A percentile compares a stretch with the other conserved stretches of the same genome.
These are phyloP conservation scores for Lagopus leucura DNA, from an alignment of 2,113 vertebrate species.

Conservation along the genomic window DNA sequence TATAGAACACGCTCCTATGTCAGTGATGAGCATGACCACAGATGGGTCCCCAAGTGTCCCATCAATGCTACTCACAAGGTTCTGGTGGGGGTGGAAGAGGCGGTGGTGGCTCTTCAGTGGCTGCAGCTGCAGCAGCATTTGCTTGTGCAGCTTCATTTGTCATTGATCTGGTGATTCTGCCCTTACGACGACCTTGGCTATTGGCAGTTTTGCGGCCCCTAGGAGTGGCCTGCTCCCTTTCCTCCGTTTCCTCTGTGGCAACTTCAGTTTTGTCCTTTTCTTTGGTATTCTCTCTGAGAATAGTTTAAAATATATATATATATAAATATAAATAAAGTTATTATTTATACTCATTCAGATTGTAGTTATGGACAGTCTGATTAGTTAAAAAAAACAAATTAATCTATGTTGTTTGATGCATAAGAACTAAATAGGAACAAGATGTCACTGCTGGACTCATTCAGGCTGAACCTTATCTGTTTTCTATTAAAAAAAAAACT, in stretches of 20 bases:
- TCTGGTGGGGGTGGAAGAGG: conserved; percentile 85
- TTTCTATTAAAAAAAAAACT: background rate
- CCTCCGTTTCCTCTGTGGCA: conserved; percentile 90
- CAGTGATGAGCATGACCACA: background rate
- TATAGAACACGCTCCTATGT: background rate
- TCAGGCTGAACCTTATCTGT: background rate
- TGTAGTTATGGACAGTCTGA: background rate
- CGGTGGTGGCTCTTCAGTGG: conserved; percentile 85
- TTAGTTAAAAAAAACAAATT: no score
- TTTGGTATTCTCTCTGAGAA: conserved; percentile 91
- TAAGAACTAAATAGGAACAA: background rate
- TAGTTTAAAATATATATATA: no score
- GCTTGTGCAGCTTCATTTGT: conserved; percentile 94
- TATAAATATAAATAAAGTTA: background rate
- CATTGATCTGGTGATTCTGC: conserved; percentile 97
- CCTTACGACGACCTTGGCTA: conserved; percentile 95
- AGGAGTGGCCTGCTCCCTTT: conserved; percentile 90
- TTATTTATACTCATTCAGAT: background rate
- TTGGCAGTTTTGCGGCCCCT: conserved; percentile 97
- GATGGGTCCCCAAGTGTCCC: background rate
- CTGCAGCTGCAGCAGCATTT: conserved; percentile 80
- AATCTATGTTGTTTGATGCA: background rate
- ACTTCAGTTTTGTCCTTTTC: conserved; percentile 95
- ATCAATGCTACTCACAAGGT: conserved; percentile 77
- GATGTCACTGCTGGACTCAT: background rate